These are phyloP conservation scores for Cryptotis parvus DNA, from an alignment of 2,113 vertebrate genomes.

Conservation along the genomic window DNA sequence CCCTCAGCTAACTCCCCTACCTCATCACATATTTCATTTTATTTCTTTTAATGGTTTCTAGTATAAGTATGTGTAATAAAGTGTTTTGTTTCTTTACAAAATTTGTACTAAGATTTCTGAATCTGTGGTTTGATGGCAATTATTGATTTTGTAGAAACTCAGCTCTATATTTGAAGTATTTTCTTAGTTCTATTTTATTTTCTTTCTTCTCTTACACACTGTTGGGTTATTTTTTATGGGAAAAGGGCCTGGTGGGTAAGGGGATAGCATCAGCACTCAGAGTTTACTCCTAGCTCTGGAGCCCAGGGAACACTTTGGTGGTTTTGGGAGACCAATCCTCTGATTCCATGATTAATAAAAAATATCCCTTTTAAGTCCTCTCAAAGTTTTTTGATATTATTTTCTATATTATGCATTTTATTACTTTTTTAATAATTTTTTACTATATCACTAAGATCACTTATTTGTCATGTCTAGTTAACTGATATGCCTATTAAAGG, in stretches of 20 bases:
- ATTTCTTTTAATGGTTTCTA: conserved; percentile 1
- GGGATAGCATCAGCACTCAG: too few species aligned
- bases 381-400: not conserved
- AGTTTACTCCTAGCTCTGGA: too few species aligned
- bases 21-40: not conserved
- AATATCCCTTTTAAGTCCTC: too few species aligned
- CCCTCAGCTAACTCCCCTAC: too few species aligned
- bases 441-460: not conserved
- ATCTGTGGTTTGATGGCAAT: not conserved
- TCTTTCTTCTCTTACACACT: not conserved
- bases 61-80: not conserved
- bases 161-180: not conserved
- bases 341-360: too few species aligned
- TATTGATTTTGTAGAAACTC: not conserved
- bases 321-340: too few species aligned
- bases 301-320: too few species aligned
- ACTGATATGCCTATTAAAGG: not conserved
- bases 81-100: too few species aligned
- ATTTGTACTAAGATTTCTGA: not conserved
- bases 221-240: too few species aligned
- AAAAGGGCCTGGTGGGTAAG: too few species aligned
- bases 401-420: not conserved
- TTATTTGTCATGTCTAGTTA: not conserved
- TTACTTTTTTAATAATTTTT: not conserved
- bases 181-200: not conserved